Evolutionary conservation across 2,888 invertebrate genomes (phyloP).

Genomic region (Tetropium fuscum): DNA sequence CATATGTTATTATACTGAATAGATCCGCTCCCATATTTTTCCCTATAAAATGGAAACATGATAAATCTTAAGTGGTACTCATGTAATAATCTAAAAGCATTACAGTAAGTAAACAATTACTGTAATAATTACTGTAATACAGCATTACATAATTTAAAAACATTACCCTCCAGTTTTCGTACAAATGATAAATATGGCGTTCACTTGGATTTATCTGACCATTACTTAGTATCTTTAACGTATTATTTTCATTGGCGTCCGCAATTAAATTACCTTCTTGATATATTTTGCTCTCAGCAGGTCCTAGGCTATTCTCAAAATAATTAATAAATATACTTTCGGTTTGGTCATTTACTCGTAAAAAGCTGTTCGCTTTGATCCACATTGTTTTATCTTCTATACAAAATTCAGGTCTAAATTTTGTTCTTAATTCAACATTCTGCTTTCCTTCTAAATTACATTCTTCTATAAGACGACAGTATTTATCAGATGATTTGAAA

Average conservation of each 20-base stretch:
- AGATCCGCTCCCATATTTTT: background rate
- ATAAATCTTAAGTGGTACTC: background rate
- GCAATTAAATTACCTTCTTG: background rate
- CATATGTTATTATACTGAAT: background rate
- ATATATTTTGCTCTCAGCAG: background rate
- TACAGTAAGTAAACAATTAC: background rate
- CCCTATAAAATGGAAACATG: background rate
- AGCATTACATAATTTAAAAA: background rate
- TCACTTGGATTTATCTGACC: background rate
- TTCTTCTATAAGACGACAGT: background rate
- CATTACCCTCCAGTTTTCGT: background rate
- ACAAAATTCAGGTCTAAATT: background rate
- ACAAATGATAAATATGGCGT: background rate
- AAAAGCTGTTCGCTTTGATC: background rate
- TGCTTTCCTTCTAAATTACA: background rate
- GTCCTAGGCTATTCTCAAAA: background rate
- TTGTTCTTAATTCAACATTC: background rate
- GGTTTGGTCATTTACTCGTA: background rate
- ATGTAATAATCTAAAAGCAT: background rate
- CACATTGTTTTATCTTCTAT: background rate
- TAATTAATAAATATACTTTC: background rate
- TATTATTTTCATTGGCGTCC: slow-evolving; percentile 1
- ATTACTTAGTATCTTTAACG: background rate
- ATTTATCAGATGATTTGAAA: background rate
- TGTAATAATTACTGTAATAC: background rate